Base-by-base conservation (phyloP, 2,888 invertebrate genomes). In the Caenorhabditis drosophilae region DNA sequence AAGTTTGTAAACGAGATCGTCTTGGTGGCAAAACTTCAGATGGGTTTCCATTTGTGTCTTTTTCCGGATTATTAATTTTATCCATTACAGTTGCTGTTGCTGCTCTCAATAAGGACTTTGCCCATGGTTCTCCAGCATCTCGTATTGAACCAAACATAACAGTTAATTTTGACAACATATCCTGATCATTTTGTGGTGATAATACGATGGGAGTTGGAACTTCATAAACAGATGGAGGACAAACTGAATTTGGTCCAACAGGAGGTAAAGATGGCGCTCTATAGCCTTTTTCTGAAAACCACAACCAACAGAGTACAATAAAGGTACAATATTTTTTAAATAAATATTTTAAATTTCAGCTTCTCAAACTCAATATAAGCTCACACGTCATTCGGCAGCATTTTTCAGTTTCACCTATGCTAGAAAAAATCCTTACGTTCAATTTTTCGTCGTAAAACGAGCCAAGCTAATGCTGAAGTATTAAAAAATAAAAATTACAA, bases 371-470 rank as follows among this genome's bases (percentile, higher is more conserved):
- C n/a, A n/a, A n/a, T n/a, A n/a, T n/a, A n/a, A n/a, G n/a, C n/a
- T n/a, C n/a, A n/a, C n/a, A n/a, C n/a, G n/a, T n/a, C n/a, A n/a
- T n/a, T n/a, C n/a, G n/a, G n/a, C n/a, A n/a, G n/a, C n/a, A n/a
- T n/a, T n/a, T n/a, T n/a, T n/a, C n/a, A n/a, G n/a, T n/a, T n/a
- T n/a, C n/a, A n/a, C n/a, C n/a, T n/a, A n/a, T n/a, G n/a, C n/a
- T n/a, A n/a, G n/a, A n/a, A n/a, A n/a, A n/a, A 35, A 34, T 52
- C 55, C 82, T 82, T 90, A 93, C 92, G 91, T 87, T 93, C 92
- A 86, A 92, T 89, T 83, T 92, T 89, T 86, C 91, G 92, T 85
- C 92, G 89, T 86, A 93, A 90, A 76, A 92, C 90, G 88, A 91
- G 91, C 93, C 93, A 93, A 85, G 92, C 92, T 87, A 93, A 87